Base-by-base conservation (phyloP, 2,113 vertebrate species). In the Balaenoptera acutorostrata region DNA sequence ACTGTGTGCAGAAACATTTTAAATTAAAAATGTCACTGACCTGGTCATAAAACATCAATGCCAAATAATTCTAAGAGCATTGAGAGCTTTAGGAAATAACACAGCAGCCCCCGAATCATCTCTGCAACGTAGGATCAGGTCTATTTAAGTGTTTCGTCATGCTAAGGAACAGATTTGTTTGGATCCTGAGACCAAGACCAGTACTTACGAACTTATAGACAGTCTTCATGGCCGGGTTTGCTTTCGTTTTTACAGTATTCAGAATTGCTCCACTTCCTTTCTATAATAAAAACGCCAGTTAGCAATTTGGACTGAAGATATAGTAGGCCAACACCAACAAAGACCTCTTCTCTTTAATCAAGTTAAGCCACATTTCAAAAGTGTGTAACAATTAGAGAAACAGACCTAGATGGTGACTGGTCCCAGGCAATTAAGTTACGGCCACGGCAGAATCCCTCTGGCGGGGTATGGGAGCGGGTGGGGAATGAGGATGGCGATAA, bases 201-300 rank as follows among this genome's bases (percentile, higher is more conserved):
- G 10, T 98, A 99, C 99, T 99, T 99, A 99, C 99, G 98, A 99
- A 99, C 98, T 99, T 99, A 98, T 99, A 99, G 97, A 99, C 99
- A 0, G 99, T 99, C 98, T 99, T 99, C 99, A 99, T 99, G 75
- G 99, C 99, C 0, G 99, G 99, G 96, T 99, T 99, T 20, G 99
- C 99, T 98, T 99, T 99, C 10, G 99, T 99, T 99, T 99, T 99
- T 96, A 99, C 99, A 1, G 99, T 99, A 97, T 99, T 99, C 97
- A 99, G 98, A 98, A 99, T 99, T 74, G 99, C 99, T n/a, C 99
- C 99, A 14, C 99, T 99, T 96, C 99, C 99, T 99, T 99, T 99
- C 99, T 99, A 77, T 97, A 98, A 99, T 96, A 97, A 97, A 18
- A 97, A 92, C 4, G 96, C 97, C 95, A 97, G 97, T 97, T 75